Evolutionary conservation across 2,113 vertebrate genomes (phyloP).

Genomic region (Stigmatopora nigra): DNA sequence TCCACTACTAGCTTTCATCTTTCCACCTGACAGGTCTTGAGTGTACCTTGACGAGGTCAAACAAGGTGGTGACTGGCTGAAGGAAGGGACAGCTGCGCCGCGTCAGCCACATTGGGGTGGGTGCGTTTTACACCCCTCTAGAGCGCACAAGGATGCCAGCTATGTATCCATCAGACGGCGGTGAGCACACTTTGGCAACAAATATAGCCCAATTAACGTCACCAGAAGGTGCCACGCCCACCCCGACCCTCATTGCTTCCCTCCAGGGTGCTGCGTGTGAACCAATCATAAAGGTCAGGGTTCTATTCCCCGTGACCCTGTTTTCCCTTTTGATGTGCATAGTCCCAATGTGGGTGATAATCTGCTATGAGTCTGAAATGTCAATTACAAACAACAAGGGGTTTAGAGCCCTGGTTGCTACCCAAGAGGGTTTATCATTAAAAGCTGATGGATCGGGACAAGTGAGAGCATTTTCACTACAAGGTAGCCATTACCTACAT

Average conservation of each 20-base stretch:
- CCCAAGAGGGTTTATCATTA: slow-evolving; percentile 38
- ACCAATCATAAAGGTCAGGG: slow-evolving; percentile 66
- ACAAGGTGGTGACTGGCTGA: slow-evolving; percentile 46
- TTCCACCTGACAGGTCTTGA: slow-evolving; percentile 44
- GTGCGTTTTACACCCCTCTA: slow-evolving; percentile 30
- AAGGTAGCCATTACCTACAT: slow-evolving; percentile 5
- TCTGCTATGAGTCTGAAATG: slow-evolving; percentile 63
- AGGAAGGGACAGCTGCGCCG: slow-evolving; percentile 69
- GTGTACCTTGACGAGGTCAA: slow-evolving; percentile 59
- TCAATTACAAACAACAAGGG: slow-evolving; percentile 60
- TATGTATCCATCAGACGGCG: slow-evolving; percentile 65
- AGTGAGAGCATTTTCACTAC: slow-evolving; percentile 32
- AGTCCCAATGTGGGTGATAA: slow-evolving; percentile 60
- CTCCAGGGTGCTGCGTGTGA: slow-evolving; percentile 49
- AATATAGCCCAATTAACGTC: slow-evolving; percentile 72
- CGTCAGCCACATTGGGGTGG: slow-evolving; percentile 33
- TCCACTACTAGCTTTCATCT: slow-evolving; percentile 40
- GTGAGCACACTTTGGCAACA: slow-evolving; percentile 54
- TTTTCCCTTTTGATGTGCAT: slow-evolving; percentile 55
- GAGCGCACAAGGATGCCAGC: slow-evolving; percentile 64
- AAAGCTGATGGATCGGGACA: slow-evolving; percentile 17
- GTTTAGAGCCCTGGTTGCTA: slow-evolving; percentile 44
- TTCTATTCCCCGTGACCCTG: slow-evolving; percentile 55
- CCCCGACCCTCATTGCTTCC: slow-evolving; percentile 31
- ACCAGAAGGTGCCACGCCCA: slow-evolving; percentile 38